Conservation (phyloP, 2,113 vertebrate species). For the Pteruthius melanotis region DNA sequence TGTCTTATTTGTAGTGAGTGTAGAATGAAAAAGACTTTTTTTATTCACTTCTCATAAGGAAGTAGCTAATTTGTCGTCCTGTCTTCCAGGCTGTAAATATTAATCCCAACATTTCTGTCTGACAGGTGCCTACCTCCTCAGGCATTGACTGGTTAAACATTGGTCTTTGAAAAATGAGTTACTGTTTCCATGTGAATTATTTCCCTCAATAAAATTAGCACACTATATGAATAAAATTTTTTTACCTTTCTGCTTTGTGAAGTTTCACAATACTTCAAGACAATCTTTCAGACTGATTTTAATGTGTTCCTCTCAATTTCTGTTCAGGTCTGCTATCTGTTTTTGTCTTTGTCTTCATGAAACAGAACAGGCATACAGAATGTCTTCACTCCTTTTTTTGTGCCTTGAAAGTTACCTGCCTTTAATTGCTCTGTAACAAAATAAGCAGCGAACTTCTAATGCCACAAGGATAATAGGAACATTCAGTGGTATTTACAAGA, state of each 20-base stretch:
- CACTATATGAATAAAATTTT: not conserved
- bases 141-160: not conserved
- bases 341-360: not conserved
- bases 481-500: conserved; percentile 25
- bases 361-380: not conserved
- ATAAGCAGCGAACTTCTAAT: not conserved
- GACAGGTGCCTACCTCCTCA: not conserved
- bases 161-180: not conserved
- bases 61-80: not conserved
- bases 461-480: not conserved
- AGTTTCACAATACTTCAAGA: not conserved
- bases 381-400: not conserved
- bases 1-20: not conserved
- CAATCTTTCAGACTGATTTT: not conserved
- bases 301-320: not conserved
- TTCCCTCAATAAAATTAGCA: not conserved
- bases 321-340: not conserved
- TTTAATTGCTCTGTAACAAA: conserved; percentile 11
- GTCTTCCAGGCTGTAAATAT: not conserved
- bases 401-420: not conserved
- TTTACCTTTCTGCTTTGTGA: not conserved
- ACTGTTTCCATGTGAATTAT: not conserved
- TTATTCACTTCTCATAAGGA: not conserved
- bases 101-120: not conserved
- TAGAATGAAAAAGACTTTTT: not conserved